A percentile compares a stretch with the other conserved stretches of the same genome.
Conservation (phyloP, 2,797 vertebrate genomes). For the Falco berigora region DNA sequence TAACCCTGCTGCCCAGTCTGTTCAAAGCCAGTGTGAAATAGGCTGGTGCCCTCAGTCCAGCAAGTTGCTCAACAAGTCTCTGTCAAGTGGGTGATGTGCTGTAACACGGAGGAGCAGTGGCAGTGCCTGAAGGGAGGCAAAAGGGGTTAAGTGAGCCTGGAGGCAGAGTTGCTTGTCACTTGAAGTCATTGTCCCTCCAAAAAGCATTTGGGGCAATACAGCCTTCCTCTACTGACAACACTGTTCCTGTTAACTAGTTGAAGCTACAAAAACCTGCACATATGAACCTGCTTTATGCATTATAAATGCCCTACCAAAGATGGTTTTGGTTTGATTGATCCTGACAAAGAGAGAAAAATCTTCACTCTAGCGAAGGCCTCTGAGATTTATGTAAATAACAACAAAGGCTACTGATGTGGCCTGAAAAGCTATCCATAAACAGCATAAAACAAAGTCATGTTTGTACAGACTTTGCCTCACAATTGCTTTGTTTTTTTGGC, state of each 20-base stretch:
- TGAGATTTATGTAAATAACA: background rate
- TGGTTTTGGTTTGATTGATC: background rate
- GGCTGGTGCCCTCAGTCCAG: background rate
- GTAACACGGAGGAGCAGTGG: background rate
- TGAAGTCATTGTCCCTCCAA: background rate
- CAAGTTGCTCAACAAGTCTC: background rate
- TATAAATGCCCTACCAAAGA: background rate
- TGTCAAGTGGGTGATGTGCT: background rate
- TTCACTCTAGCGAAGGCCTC: background rate
- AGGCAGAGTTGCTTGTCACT: background rate
- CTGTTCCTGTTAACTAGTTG: background rate
- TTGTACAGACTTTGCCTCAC: slow-evolving; percentile 3
- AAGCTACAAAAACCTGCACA: background rate
- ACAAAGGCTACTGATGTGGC: background rate
- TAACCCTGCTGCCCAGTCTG: background rate
- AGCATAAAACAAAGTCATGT: slow-evolving; percentile 9
- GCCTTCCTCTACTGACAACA: background rate
- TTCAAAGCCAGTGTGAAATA: background rate
- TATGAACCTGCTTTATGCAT: background rate
- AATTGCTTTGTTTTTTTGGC: background rate
- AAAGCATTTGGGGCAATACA: background rate
- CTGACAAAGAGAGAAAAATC: background rate
- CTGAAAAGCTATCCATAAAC: slow-evolving; percentile 1
- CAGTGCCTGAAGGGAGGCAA: background rate
- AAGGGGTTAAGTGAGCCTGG: background rate